These are phyloP conservation scores for Drosophila watanabei DNA, from an alignment of 1,140 invertebrate species.

Conservation along the genomic window DNA sequence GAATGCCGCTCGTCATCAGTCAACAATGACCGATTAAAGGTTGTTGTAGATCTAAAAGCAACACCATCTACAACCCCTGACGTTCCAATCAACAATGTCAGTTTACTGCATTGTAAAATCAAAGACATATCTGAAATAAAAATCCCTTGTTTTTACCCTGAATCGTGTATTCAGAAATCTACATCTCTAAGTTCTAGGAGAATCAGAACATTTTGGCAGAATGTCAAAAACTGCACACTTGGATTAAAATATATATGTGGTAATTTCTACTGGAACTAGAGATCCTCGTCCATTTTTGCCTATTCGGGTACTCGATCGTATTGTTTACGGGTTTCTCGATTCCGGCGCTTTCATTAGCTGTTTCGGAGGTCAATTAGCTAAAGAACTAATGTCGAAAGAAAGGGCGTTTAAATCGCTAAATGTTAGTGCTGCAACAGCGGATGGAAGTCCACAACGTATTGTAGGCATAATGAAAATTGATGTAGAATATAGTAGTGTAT, in stretches of 20 bases:
- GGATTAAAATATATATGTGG: not conserved
- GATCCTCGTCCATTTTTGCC: constrained; percentile 5
- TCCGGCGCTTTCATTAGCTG: not conserved
- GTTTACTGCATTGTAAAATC: constrained; percentile 6
- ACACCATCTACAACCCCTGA: too few relatives aligned
- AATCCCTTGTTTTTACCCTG: not conserved
- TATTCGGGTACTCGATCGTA: not conserved
- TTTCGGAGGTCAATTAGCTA: too few relatives aligned
- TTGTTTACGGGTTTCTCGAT: not conserved
- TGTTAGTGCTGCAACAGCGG: constrained; percentile 1
- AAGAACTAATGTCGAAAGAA: not conserved
- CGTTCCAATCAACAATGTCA: too few relatives aligned
- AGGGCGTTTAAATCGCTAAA: not conserved
- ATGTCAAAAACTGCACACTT: not conserved
- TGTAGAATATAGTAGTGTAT: not conserved
- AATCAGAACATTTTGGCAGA: not conserved
- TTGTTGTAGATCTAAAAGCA: too few relatives aligned
- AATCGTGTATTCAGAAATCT: not conserved
- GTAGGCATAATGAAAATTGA: not conserved
- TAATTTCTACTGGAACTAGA: not conserved
- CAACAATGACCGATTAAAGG: too few relatives aligned
- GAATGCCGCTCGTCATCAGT: not conserved
- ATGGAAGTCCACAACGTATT: constrained; percentile 7
- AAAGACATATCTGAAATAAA: not conserved
- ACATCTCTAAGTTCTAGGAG: not conserved